Evolutionary conservation across 1,140 invertebrate species (phyloP).

Genomic region (Psilanteris sp.): DNA sequence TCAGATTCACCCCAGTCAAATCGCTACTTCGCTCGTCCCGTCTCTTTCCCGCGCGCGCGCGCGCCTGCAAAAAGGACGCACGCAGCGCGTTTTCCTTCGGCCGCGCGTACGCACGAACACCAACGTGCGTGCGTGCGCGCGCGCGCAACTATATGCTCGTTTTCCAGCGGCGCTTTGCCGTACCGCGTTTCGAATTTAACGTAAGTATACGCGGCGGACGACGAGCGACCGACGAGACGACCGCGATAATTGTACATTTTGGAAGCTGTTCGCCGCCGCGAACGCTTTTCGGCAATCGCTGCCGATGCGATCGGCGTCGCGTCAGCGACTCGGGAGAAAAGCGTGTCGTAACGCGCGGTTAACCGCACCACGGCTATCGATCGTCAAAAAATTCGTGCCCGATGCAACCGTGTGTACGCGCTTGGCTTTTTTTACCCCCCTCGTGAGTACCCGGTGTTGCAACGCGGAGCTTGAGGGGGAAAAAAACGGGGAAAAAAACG

Average conservation of each 20-base stretch:
- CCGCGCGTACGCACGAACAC: too few relatives aligned
- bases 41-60: slow-evolving; percentile 4
- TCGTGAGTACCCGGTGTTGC: slow-evolving; percentile 4
- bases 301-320: too few relatives aligned
- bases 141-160: neutral
- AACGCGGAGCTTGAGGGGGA: too few relatives aligned
- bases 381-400: slow-evolving; percentile 39
- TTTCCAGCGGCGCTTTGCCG: slow-evolving; percentile 16
- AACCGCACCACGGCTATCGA: slow-evolving; percentile 36
- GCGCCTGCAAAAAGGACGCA: too few relatives aligned
- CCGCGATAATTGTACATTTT: slow-evolving; percentile 24
- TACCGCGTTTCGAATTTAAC: slow-evolving; percentile 46
- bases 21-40: slow-evolving; percentile 4
- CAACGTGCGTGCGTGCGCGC: neutral
- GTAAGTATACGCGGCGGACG: slow-evolving; percentile 43
- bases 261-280: too few relatives aligned
- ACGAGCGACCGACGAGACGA: slow-evolving; percentile 42
- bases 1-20: slow-evolving; percentile 53
- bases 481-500: too few relatives aligned
- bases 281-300: too few relatives aligned
- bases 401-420: neutral
- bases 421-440: neutral
- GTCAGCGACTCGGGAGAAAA: neutral
- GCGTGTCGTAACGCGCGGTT: slow-evolving; percentile 33
- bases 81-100: too few relatives aligned